phyloP scores from a whole-genome alignment of 1,140 invertebrate genomes.

The Augochlora pura region DNA sequence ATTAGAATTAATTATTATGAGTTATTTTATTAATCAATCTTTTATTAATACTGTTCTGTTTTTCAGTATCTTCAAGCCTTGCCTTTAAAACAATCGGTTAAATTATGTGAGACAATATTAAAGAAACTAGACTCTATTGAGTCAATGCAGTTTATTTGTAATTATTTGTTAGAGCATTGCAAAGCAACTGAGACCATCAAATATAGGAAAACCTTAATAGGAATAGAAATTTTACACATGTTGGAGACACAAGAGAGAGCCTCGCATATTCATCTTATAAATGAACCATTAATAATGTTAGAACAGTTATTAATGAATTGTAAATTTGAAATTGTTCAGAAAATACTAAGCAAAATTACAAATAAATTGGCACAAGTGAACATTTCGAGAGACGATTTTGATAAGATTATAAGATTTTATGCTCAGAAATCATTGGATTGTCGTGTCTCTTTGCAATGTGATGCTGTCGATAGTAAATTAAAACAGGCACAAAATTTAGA shows the following conservation, averaged over 20 bases:
- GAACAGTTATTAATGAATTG: conserved; percentile 89
- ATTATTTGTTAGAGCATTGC: conserved; percentile 81
- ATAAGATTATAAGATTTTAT: conserved; percentile 85
- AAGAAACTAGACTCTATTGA: conserved; percentile 83
- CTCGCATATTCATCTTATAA: conserved; percentile 83
- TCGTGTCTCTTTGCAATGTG: conserved; percentile 80
- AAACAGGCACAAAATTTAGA: conserved; percentile 79
- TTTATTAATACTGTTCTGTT: conserved; percentile 43
- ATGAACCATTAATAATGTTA: conserved; percentile 85
- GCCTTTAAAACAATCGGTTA: conserved; percentile 80
- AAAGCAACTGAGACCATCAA: conserved; percentile 74
- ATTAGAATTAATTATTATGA: conserved; percentile 43
- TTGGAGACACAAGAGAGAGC: conserved; percentile 81
- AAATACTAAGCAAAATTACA: conserved; percentile 77
- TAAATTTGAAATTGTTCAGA: conserved; percentile 84
- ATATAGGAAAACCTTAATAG: conserved; percentile 81
- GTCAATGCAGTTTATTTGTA: conserved; percentile 83
- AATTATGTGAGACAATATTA: conserved; percentile 83
- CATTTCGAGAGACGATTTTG: conserved; percentile 81
- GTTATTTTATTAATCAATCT: conserved; percentile 9
- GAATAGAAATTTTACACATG: conserved; percentile 83
- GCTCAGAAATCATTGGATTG: conserved; percentile 87
- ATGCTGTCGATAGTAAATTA: conserved; percentile 75
- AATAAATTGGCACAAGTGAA: conserved; percentile 56
- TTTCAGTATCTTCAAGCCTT: conserved; percentile 79